A percentile compares a stretch with the other conserved stretches of the same genome.
These are phyloP conservation scores for Catagonus wagneri DNA, from an alignment of 2,113 vertebrate genomes.

Conservation along the genomic window DNA sequence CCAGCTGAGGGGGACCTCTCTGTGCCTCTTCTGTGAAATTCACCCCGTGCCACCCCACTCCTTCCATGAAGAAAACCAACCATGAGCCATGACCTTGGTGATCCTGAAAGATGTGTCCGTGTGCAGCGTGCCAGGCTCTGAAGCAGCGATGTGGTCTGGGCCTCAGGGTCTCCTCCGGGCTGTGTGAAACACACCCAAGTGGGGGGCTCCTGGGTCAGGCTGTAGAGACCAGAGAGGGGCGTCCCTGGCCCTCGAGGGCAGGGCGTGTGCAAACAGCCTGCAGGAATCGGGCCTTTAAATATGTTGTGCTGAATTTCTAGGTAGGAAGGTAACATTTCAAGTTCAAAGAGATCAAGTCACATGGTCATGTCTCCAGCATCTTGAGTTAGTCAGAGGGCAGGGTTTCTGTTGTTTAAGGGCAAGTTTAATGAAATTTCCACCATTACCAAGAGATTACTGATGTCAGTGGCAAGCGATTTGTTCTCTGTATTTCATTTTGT, in stretches of 20 bases:
- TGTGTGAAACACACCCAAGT: accelerated
- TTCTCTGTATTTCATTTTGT: background rate
- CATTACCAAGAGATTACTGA: background rate
- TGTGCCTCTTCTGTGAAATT: background rate
- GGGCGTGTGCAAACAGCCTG: background rate
- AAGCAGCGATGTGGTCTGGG: accelerated
- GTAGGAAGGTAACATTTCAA: background rate
- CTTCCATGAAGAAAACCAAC: background rate
- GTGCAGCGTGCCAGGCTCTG: accelerated
- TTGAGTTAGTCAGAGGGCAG: background rate
- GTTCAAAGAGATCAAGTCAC: background rate
- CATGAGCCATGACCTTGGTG: accelerated
- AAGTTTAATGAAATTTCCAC: background rate
- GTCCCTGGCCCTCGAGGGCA: background rate
- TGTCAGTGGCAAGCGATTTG: accelerated
- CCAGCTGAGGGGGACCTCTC: background rate
- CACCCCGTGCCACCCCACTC: background rate
- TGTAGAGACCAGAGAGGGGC: background rate
- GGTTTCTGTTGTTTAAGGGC: background rate
- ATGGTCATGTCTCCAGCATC: background rate
- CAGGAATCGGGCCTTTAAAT: background rate
- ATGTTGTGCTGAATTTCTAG: accelerated
- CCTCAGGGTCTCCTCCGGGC: accelerated
- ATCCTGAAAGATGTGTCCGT: accelerated
- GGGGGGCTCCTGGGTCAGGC: background rate